Percentiles rank a stretch among this genome's conserved stretches.
phyloP scores from a whole-genome alignment of 1,140 invertebrate genomes.

The Neodiprion pinetum region DNA sequence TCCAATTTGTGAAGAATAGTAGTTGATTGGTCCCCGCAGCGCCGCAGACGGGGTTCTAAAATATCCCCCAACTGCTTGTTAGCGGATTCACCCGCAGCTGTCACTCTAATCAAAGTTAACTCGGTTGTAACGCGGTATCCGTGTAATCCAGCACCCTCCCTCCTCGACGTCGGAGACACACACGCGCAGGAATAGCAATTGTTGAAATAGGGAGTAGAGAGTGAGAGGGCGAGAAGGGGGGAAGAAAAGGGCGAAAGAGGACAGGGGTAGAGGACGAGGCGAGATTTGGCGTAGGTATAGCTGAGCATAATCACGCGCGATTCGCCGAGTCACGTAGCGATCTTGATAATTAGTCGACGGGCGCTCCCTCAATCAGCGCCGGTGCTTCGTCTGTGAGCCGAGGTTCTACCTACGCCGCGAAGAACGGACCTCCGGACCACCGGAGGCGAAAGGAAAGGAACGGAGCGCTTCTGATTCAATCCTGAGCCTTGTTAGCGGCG shows the following conservation, averaged over 20 bases:
- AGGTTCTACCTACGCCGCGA: neutral
- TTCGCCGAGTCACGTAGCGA: slow-evolving; percentile 5
- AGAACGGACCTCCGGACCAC: neutral
- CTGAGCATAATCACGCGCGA: neutral
- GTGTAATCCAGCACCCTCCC: neutral
- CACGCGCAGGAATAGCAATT: neutral
- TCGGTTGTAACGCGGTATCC: neutral
- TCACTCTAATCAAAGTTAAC: slow-evolving; percentile 4
- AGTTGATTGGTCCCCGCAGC: neutral
- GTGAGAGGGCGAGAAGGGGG: neutral
- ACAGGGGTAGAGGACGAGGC: neutral
- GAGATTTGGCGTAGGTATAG: too few relatives aligned
- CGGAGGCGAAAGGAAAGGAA: neutral
- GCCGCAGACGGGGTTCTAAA: neutral
- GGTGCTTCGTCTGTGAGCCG: neutral
- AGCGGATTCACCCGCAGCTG: neutral
- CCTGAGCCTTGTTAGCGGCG: slow-evolving; percentile 9
- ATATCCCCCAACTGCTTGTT: neutral
- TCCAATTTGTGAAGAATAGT: neutral
- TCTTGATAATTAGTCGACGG: slow-evolving; percentile 9
- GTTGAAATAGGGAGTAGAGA: neutral
- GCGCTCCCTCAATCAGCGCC: neutral
- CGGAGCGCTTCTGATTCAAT: slow-evolving; percentile 5
- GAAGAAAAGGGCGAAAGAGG: neutral
- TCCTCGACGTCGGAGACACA: neutral